phyloP scores from a whole-genome alignment of 2,113 vertebrate species.

The Phocoena sinus region DNA sequence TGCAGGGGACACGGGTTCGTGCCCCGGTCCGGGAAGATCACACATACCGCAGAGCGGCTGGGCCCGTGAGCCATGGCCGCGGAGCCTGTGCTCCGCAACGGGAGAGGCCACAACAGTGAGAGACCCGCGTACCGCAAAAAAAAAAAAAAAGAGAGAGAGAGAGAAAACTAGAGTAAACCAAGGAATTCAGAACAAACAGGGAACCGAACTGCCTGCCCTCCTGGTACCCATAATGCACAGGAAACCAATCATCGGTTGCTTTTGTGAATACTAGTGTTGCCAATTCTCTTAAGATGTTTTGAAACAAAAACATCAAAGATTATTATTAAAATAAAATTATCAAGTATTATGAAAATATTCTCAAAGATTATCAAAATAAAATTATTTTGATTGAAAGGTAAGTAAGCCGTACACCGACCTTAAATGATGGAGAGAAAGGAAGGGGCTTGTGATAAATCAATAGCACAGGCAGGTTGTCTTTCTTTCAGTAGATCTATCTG shows the following conservation, averaged over 20 bases:
- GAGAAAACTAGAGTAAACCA: background rate
- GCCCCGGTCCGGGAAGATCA: too few species aligned
- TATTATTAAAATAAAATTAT: too few species aligned
- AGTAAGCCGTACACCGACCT: background rate
- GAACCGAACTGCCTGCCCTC: background rate
- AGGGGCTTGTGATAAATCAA: background rate
- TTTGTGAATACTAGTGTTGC: background rate
- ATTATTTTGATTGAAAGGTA: background rate
- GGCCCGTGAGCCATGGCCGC: too few species aligned
- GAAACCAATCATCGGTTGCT: background rate
- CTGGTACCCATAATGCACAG: background rate
- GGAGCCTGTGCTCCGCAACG: too few species aligned
- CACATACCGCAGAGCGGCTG: too few species aligned
- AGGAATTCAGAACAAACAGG: background rate
- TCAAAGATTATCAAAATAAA: background rate
- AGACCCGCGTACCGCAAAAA: too few species aligned
- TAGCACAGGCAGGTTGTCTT: background rate
- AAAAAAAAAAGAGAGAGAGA: too few species aligned
- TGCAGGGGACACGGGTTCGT: too few species aligned
- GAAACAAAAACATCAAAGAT: background rate
- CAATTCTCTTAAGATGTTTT: background rate
- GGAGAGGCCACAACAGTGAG: too few species aligned
- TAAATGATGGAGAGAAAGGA: background rate
- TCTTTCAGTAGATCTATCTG: background rate
- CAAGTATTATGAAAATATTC: too few species aligned